Evolutionary conservation across 2,797 vertebrate species (phyloP).

Genomic region (Echeneis naucrates): DNA sequence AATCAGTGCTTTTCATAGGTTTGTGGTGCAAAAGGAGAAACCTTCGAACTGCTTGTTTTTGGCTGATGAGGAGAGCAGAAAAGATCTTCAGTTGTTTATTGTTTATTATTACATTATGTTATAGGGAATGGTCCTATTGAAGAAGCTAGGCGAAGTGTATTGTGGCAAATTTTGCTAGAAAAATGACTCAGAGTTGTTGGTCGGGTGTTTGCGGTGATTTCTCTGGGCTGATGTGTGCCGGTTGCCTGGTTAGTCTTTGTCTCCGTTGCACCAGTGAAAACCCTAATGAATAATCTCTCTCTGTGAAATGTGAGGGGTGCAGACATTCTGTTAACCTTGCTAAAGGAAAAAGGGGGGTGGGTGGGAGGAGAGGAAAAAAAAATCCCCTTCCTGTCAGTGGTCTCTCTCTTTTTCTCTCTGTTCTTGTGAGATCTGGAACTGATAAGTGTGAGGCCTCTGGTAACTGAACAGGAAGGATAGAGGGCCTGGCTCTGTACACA

Average conservation of each 20-base stretch:
- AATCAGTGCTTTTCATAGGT: background rate
- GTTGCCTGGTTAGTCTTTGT: conserved; percentile 56
- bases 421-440: conserved; percentile 80
- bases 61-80: background rate
- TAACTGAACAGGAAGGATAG: conserved; percentile 82
- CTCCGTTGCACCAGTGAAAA: conserved; percentile 36
- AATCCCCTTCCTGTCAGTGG: conserved; percentile 80
- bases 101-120: no score
- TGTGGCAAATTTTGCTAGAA: background rate
- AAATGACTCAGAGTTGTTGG: background rate
- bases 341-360: conserved; percentile 47
- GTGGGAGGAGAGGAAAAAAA: conserved; percentile 19
- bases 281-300: conserved; percentile 77
- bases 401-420: conserved; percentile 75
- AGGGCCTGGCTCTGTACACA: conserved; percentile 79
- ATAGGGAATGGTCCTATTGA: background rate
- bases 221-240: conserved; percentile 24
- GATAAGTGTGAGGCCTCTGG: conserved; percentile 77
- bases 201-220: background rate
- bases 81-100: background rate
- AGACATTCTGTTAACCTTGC: conserved; percentile 79
- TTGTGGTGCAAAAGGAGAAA: background rate
- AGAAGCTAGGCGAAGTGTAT: background rate
- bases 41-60: background rate
- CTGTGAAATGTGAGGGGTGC: conserved; percentile 75